These are phyloP conservation scores for Tursiops truncatus DNA, from an alignment of 2,113 vertebrate species.

Conservation along the genomic window DNA sequence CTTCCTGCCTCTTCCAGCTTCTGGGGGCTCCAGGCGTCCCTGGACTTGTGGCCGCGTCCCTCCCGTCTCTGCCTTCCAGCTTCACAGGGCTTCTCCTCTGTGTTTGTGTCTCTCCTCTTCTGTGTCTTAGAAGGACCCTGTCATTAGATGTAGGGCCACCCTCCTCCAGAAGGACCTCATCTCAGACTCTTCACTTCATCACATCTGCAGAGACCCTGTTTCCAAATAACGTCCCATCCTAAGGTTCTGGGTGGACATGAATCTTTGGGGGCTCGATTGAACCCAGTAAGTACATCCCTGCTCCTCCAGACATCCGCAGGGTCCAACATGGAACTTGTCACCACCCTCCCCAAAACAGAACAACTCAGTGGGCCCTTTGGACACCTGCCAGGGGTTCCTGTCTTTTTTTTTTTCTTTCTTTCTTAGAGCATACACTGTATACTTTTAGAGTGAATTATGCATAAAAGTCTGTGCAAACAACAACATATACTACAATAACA, in stretches of 20 bases:
- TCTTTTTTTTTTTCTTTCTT: neutral
- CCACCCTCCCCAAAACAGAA: neutral
- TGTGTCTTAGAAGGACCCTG: neutral
- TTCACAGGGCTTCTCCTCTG: neutral
- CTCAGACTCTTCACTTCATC: neutral
- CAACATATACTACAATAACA: constrained; percentile 75
- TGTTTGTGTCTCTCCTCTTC: neutral
- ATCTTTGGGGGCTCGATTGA: neutral
- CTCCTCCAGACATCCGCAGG: rapidly evolving
- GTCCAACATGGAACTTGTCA: rapidly evolving
- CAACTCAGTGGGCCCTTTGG: no score
- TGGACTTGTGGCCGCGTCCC: no score
- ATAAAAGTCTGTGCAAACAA: constrained; percentile 75
- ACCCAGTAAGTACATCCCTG: rapidly evolving
- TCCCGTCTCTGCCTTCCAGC: neutral
- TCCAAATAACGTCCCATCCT: rapidly evolving
- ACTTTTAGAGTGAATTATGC: constrained; percentile 73
- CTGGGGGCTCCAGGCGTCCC: neutral
- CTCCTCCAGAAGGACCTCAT: neutral
- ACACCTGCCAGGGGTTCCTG: neutral
- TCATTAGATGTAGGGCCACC: neutral
- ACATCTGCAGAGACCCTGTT: neutral
- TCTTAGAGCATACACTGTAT: constrained; percentile 39
- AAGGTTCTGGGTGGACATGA: neutral
- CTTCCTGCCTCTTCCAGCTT: neutral